These are phyloP conservation scores for Mallateleia sp. DNA, from an alignment of 2,888 invertebrate genomes.

Conservation along the genomic window DNA sequence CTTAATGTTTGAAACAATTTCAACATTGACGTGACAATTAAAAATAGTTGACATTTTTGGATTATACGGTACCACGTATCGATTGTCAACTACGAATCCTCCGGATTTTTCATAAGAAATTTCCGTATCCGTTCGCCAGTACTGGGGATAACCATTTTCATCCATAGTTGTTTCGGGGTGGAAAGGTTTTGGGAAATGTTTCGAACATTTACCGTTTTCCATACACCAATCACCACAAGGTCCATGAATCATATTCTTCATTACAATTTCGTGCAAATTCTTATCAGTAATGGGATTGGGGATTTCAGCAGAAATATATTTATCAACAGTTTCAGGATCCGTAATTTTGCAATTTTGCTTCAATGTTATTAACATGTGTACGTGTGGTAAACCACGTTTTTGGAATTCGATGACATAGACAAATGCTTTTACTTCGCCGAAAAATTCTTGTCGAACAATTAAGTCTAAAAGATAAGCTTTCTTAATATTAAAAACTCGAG, in stretches of 20 bases:
- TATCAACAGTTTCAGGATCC: not conserved
- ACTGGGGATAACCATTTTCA: not conserved
- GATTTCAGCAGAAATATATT: constrained; percentile 84
- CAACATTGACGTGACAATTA: constrained; percentile 50
- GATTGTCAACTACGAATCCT: constrained; percentile 82
- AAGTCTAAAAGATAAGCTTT: too few relatives aligned
- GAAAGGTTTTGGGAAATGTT: constrained; percentile 83
- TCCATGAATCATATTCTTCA: constrained; percentile 86
- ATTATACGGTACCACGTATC: constrained; percentile 84
- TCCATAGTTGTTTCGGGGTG: constrained; percentile 54
- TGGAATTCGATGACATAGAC: too few relatives aligned
- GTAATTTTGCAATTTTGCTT: not conserved
- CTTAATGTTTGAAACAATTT: constrained; percentile 83
- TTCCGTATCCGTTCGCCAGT: constrained; percentile 76
- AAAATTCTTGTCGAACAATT: too few relatives aligned
- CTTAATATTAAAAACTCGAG: not conserved
- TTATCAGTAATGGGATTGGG: constrained; percentile 64
- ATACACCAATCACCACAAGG: constrained; percentile 78
- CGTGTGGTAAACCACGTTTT: too few relatives aligned
- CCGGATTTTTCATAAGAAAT: constrained; percentile 59
- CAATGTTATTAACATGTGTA: too few relatives aligned
- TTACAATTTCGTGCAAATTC: constrained; percentile 82
- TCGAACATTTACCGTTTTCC: constrained; percentile 80
- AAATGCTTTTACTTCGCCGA: not conserved
- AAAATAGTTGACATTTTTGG: constrained; percentile 54